phyloP scores from a whole-genome alignment of 2,888 invertebrate genomes.

The Napeogenes sylphis region DNA sequence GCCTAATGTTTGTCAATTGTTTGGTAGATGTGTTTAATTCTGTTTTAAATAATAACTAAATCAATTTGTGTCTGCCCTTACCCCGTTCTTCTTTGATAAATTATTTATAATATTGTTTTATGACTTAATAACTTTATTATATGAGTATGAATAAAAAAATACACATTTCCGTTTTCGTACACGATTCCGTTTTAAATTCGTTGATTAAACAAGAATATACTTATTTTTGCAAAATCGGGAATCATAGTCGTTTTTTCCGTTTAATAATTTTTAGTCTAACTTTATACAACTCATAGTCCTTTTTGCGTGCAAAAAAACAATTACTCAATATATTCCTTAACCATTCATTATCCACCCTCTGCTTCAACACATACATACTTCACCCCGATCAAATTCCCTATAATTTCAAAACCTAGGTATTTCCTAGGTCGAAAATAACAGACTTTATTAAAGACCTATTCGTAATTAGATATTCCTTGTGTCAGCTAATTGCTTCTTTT shows the following conservation, averaged over 20 bases:
- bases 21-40: conserved; percentile 33
- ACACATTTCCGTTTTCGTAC: too few relatives aligned
- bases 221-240: too few relatives aligned
- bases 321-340: neutral
- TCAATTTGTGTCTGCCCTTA: conserved; percentile 21
- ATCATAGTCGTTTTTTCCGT: too few relatives aligned
- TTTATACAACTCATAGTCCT: too few relatives aligned
- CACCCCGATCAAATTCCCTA: conserved; percentile 32
- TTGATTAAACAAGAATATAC: too few relatives aligned
- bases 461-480: conserved; percentile 25
- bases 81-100: neutral
- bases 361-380: conserved; percentile 24
- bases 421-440: conserved; percentile 26
- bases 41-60: conserved; percentile 28
- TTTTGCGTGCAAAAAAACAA: too few relatives aligned
- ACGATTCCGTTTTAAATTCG: too few relatives aligned
- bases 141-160: too few relatives aligned
- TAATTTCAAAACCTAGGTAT: conserved; percentile 33
- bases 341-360: conserved; percentile 15
- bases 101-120: neutral
- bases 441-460: conserved; percentile 23
- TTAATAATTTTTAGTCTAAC: too few relatives aligned
- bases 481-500: conserved; percentile 10
- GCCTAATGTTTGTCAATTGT: conserved; percentile 40
- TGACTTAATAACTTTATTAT: too few relatives aligned